Base-by-base conservation (phyloP, 2,113 vertebrate genomes). In the Aix galericulata region DNA sequence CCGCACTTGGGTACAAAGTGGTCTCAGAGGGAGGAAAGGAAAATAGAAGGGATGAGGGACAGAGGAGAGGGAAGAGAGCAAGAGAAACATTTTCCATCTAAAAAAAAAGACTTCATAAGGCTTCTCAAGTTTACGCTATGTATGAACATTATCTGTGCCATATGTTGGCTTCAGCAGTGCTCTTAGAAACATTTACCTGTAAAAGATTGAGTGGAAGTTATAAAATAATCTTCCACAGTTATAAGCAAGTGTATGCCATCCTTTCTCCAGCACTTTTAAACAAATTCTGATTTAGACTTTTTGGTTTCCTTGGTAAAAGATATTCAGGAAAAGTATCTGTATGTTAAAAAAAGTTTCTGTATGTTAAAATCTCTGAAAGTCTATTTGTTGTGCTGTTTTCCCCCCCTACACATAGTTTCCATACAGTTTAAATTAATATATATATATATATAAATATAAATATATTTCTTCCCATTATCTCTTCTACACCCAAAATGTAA, bases 101-200 rank as follows among this genome's bases (percentile, higher is more conserved):
- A 25, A 64, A 36, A 36, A 36, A 4, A 84, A 66, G n/a, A 74
- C n/a, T 62, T 73, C 38, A 8, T 10, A 63, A 73, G 13, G 40
- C 46, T 76, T 77, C 36, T 46, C 31, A 83, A 62, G 27, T 36
- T 77, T 50, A 62, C 11, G 1, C 5, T 31, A 31, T 3, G 8
- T 31, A 18, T 40, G 8, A 75, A 32, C 7, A 75, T 60, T 34
- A 60, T 8, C 59, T 63, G 62, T 21, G 21, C 13, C 14, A 16
- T 12, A 46, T 34, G 59, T 17, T 66, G 16, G 34, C 31, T 80
- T 91, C 59, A 77, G 48, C 6, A 52, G 13, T 4, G 8, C 26
- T 46, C 8, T 32, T 67, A 81, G 27, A 22, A 88, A 9, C 16
- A 66, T 55, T 91, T 71, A n/a, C 0, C 0, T 2, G 1, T n/a